phyloP scores from a whole-genome alignment of 2,888 invertebrate species.

The Cheilosia variabilis region DNA sequence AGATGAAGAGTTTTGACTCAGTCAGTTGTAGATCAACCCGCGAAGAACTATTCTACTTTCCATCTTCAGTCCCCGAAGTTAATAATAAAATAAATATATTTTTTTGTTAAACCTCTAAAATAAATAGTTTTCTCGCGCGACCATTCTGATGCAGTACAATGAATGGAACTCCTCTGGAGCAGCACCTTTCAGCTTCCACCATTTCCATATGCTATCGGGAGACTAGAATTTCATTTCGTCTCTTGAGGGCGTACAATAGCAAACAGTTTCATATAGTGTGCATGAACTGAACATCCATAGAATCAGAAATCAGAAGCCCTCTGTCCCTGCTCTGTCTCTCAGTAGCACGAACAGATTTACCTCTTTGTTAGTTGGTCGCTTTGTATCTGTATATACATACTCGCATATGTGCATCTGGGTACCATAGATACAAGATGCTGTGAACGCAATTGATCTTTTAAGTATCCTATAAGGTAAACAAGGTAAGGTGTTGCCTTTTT shows the following conservation, averaged over 20 bases:
- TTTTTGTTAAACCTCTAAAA: too few relatives aligned
- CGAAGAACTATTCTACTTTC: too few relatives aligned
- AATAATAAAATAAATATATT: too few relatives aligned
- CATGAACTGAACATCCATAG: conserved; percentile 9
- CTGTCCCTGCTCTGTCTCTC: neutral
- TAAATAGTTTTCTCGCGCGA: too few relatives aligned
- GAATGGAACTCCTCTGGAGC: conserved; percentile 2
- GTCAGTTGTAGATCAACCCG: too few relatives aligned
- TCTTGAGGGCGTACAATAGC: conserved; percentile 21
- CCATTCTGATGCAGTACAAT: conserved; percentile 8
- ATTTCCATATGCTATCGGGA: conserved; percentile 7
- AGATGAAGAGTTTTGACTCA: too few relatives aligned
- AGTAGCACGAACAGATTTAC: conserved; percentile 27
- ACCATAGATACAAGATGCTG: conserved; percentile 54
- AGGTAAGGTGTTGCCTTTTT: conserved; percentile 56
- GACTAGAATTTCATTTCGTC: conserved; percentile 38
- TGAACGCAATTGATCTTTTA: conserved; percentile 72
- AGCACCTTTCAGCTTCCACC: conserved; percentile 1
- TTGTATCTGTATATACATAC: neutral
- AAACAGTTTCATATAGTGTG: conserved; percentile 27
- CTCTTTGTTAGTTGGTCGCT: conserved; percentile 6
- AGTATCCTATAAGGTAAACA: conserved; percentile 72
- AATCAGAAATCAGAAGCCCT: neutral
- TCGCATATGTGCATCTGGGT: neutral
- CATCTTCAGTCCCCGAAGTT: too few relatives aligned